A percentile compares a stretch with the other conserved stretches of the same genome.
These are phyloP conservation scores for Bufo bufo DNA, from an alignment of 2,113 vertebrate species.

Conservation along the genomic window DNA sequence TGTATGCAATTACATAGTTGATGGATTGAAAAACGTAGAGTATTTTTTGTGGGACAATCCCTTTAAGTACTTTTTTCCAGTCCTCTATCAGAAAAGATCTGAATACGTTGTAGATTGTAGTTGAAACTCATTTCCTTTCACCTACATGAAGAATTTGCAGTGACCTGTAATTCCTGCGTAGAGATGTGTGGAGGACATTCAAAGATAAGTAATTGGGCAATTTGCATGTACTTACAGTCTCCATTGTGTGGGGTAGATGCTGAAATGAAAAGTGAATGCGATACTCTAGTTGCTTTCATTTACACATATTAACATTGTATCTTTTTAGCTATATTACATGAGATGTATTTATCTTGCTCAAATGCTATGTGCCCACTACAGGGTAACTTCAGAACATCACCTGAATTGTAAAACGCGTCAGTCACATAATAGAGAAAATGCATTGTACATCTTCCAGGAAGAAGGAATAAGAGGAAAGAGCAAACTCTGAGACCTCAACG, in stretches of 20 bases:
- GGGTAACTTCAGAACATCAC: background rate
- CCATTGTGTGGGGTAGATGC: constrained; percentile 8
- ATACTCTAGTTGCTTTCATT: background rate
- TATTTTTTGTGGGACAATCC: too few species aligned
- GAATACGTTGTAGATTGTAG: background rate
- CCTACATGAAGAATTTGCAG: background rate
- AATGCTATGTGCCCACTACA: background rate
- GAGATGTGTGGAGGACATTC: background rate
- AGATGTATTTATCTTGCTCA: background rate
- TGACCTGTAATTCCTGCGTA: background rate
- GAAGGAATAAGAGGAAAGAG: background rate
- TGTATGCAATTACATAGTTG: too few species aligned
- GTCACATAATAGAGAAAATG: background rate
- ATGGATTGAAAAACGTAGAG: too few species aligned
- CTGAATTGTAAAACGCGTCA: background rate
- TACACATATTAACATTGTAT: background rate
- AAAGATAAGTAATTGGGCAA: background rate
- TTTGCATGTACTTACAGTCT: constrained; percentile 10
- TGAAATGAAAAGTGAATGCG: background rate
- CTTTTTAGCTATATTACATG: background rate
- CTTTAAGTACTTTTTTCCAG: background rate
- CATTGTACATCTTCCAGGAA: background rate
- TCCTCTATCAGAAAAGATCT: background rate
- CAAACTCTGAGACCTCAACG: background rate
- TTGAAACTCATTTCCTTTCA: background rate